Evolutionary conservation across 2,113 vertebrate genomes (phyloP).

Genomic region (Melanerpes formicivorus): DNA sequence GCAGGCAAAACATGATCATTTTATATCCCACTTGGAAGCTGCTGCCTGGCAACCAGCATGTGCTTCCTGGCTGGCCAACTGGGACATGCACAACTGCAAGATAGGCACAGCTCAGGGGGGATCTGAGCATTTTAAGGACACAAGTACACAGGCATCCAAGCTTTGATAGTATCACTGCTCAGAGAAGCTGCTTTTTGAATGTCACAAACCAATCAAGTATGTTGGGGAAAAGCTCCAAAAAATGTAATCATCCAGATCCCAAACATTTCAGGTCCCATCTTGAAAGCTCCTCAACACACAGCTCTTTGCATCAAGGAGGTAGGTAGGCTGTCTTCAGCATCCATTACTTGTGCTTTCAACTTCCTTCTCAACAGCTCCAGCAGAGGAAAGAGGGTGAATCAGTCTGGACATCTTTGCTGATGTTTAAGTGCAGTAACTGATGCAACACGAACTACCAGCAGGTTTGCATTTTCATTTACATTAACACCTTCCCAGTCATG

Average conservation of each 20-base stretch:
- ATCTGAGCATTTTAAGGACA: constrained; percentile 39
- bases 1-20: background rate
- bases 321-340: background rate
- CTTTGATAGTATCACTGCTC: background rate
- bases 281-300: background rate
- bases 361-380: background rate
- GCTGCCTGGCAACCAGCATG: background rate
- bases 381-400: background rate
- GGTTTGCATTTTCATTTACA: background rate
- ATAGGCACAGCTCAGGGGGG: background rate
- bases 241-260: background rate
- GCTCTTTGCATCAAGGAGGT: background rate
- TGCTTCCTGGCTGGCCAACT: background rate
- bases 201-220: background rate
- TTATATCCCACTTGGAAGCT: background rate
- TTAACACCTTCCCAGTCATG: background rate
- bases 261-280: background rate
- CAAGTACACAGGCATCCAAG: constrained; percentile 19
- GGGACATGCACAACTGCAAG: background rate
- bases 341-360: background rate
- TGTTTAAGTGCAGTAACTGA: background rate
- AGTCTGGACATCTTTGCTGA: background rate
- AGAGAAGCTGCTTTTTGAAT: background rate
- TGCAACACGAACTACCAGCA: background rate
- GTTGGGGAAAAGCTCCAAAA: background rate